Percentiles rank a stretch among this genome's conserved stretches.
These are phyloP conservation scores for Trematomus bernacchii DNA, from an alignment of 2,797 vertebrate species.

Conservation along the genomic window DNA sequence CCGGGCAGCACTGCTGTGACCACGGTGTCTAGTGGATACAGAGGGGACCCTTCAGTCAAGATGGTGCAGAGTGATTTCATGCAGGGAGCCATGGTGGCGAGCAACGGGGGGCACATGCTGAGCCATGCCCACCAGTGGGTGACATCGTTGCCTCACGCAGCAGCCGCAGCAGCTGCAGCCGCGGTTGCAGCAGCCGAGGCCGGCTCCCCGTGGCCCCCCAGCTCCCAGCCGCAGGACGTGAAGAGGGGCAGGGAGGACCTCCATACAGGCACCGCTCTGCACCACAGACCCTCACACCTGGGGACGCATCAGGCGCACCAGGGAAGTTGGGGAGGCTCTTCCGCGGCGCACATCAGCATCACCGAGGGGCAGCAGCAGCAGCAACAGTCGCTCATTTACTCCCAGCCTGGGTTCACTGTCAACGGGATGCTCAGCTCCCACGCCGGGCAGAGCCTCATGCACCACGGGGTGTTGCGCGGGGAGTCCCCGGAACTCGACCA, in stretches of 20 bases:
- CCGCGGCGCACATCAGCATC: conserved; percentile 86
- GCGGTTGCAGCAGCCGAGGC: conserved; percentile 90
- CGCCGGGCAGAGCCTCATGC: conserved; percentile 91
- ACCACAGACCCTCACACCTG: conserved; percentile 85
- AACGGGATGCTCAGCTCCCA: conserved; percentile 96
- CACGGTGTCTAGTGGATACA: conserved; percentile 91
- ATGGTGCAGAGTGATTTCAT: conserved; percentile 98
- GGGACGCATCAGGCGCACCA: conserved; percentile 87
- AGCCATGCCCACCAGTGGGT: conserved; percentile 99
- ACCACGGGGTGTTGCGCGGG: conserved; percentile 92
- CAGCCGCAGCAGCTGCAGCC: conserved; percentile 92
- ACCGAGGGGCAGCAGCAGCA: conserved; percentile 84
- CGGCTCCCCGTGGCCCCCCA: conserved; percentile 92
- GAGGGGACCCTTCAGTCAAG: conserved; percentile 93
- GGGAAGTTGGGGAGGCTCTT: conserved; percentile 88
- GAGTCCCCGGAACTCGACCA: conserved; percentile 93
- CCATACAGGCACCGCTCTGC: conserved; percentile 89
- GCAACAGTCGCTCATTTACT: conserved; percentile 92
- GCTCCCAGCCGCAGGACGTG: conserved; percentile 89
- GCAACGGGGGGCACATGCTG: conserved; percentile 96
- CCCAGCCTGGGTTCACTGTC: conserved; percentile 95
- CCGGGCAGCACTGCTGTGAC: conserved; percentile 91
- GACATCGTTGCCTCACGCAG: conserved; percentile 94
- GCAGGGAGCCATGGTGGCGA: conserved; percentile 95
- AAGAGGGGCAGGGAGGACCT: conserved; percentile 93